Conservation (phyloP, 2,888 invertebrate genomes). For the Platycheirus albimanus region DNA sequence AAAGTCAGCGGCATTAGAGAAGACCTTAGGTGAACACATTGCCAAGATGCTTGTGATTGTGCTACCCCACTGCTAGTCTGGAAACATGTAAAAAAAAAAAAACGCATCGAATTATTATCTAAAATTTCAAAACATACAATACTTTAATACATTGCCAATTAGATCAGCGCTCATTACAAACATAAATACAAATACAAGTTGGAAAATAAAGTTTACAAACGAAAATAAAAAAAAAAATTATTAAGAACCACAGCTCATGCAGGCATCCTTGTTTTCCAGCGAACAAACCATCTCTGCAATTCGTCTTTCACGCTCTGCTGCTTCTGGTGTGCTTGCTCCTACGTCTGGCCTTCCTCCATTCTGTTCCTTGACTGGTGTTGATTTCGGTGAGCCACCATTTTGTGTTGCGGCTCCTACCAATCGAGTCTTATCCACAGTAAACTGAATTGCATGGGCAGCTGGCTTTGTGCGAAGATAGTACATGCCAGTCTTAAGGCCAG, state of each 20-base stretch:
- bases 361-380: slow-evolving; percentile 32
- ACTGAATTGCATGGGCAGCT: slow-evolving; percentile 97
- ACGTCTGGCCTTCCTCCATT: slow-evolving; percentile 41
- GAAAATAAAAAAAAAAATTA: slow-evolving; percentile 15
- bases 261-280: slow-evolving; percentile 93
- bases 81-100: no score
- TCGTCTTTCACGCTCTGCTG: slow-evolving; percentile 82
- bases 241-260: slow-evolving; percentile 93
- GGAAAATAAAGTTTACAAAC: slow-evolving; percentile 9
- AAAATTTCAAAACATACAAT: slow-evolving; percentile 26
- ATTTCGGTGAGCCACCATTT: slow-evolving; percentile 66
- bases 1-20: no score
- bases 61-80: no score
- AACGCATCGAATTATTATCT: no score
- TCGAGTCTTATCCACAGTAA: slow-evolving; percentile 96
- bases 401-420: slow-evolving; percentile 78
- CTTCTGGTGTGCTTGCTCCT: slow-evolving; percentile 36
- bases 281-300: slow-evolving; percentile 93
- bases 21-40: no score
- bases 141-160: slow-evolving; percentile 39
- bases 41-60: no score
- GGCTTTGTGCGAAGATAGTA: slow-evolving; percentile 98
- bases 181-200: slow-evolving; percentile 12
- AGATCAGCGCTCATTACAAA: neutral
- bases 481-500: slow-evolving; percentile 99